phyloP scores from a whole-genome alignment of 2,797 vertebrate species.

The Gymnodraco acuticeps region DNA sequence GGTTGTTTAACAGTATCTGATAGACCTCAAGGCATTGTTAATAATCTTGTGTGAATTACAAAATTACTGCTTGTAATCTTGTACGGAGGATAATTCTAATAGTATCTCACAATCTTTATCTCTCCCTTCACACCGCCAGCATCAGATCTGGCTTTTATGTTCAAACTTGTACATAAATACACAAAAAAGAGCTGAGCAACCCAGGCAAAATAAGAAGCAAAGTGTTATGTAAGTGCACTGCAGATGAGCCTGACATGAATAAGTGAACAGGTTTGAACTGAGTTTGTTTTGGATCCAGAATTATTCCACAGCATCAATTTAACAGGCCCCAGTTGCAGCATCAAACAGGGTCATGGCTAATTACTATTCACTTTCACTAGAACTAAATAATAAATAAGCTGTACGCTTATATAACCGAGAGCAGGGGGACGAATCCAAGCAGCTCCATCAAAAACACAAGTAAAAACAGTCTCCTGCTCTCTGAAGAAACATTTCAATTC shows the following conservation, averaged over 20 bases:
- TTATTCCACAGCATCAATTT: slow-evolving; percentile 72
- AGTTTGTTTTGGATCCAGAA: slow-evolving; percentile 63
- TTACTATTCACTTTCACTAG: slow-evolving; percentile 75
- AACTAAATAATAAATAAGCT: slow-evolving; percentile 77
- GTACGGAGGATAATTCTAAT: slow-evolving; percentile 50
- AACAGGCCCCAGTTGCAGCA: slow-evolving; percentile 72
- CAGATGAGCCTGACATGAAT: slow-evolving; percentile 72
- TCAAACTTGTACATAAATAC: slow-evolving; percentile 23
- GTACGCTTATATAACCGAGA: slow-evolving; percentile 64
- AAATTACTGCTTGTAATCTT: slow-evolving; percentile 48
- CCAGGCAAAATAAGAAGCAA: slow-evolving; percentile 30
- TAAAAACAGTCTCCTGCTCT: slow-evolving; percentile 38
- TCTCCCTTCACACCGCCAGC: background rate
- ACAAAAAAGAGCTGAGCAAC: slow-evolving; percentile 15
- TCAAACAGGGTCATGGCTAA: slow-evolving; percentile 77
- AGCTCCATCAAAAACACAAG: slow-evolving; percentile 38
- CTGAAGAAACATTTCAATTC: slow-evolving; percentile 21
- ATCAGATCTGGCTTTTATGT: background rate
- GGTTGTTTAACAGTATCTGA: slow-evolving; percentile 58
- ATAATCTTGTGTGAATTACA: slow-evolving; percentile 44
- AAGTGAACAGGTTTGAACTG: slow-evolving; percentile 71
- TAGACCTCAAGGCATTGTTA: slow-evolving; percentile 50
- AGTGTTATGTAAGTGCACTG: slow-evolving; percentile 43
- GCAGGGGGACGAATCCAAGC: slow-evolving; percentile 18
- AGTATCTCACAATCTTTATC: slow-evolving; percentile 32